These are phyloP conservation scores for Eulemur rufifrons DNA, from an alignment of 2,113 vertebrate genomes.

Conservation along the genomic window DNA sequence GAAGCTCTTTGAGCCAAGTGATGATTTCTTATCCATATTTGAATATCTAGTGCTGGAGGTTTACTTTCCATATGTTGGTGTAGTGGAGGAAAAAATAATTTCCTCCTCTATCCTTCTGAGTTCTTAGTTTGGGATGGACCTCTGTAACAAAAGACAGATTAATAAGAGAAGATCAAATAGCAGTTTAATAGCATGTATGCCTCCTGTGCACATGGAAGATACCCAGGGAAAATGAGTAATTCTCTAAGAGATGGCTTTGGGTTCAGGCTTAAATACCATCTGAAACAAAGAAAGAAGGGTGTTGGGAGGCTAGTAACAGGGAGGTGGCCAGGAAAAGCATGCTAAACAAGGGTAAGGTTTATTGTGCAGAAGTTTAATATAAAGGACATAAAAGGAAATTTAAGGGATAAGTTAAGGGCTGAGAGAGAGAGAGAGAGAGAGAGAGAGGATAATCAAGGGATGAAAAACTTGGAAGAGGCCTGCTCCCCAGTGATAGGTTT, in stretches of 20 bases:
- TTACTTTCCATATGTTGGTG: not conserved
- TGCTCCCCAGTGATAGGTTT: not conserved
- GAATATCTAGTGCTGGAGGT: not conserved
- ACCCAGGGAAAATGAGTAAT: not conserved
- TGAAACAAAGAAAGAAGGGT: not conserved
- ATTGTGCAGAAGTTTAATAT: not conserved
- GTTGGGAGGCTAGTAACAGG: not conserved
- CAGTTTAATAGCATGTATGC: not conserved
- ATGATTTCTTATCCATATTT: constrained; percentile 12
- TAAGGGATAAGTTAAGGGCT: not conserved
- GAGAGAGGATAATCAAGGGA: not conserved
- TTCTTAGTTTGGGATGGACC: not conserved
- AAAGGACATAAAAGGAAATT: not conserved
- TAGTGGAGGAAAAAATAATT: not conserved
- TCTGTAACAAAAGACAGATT: not conserved
- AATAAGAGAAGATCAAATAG: not conserved
- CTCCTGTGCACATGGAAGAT: not conserved
- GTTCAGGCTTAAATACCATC: not conserved
- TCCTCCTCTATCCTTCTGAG: not conserved
- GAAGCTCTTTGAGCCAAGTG: constrained; percentile 4
- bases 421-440: not conserved
- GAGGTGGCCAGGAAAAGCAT: not conserved
- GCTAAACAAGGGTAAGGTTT: not conserved
- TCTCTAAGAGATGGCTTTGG: not conserved
- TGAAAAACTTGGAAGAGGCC: not conserved